phyloP scores from a whole-genome alignment of 2,888 invertebrate genomes.

The Pterostichus madidus region DNA sequence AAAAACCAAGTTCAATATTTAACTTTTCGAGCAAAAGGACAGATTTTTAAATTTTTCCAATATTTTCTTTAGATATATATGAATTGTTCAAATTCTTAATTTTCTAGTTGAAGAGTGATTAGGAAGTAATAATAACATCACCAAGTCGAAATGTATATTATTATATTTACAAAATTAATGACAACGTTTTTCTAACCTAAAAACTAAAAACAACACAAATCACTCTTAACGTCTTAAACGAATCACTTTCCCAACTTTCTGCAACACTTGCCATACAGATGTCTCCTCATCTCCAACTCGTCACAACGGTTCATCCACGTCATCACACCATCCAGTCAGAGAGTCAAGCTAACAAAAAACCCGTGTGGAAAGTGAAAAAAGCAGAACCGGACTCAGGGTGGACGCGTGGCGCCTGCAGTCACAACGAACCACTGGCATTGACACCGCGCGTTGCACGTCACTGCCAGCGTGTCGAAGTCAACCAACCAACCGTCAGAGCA shows the following conservation, averaged over 20 bases:
- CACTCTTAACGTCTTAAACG: background rate
- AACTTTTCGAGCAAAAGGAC: too few relatives aligned
- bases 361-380: background rate
- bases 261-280: background rate
- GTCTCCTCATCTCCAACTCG: constrained; percentile 15
- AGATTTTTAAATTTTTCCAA: too few relatives aligned
- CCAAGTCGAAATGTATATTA: too few relatives aligned
- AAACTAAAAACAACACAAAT: background rate
- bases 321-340: background rate
- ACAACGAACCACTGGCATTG: too few relatives aligned
- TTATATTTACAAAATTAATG: too few relatives aligned
- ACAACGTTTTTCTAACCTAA: background rate
- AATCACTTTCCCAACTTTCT: background rate
- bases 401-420: constrained; percentile 21
- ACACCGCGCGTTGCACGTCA: background rate
- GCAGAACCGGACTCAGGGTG: constrained; percentile 2
- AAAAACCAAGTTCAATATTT: too few relatives aligned
- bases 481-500: constrained; percentile 13
- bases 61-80: too few relatives aligned
- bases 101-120: too few relatives aligned
- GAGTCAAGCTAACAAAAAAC: background rate
- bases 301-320: background rate
- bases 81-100: too few relatives aligned
- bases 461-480: background rate
- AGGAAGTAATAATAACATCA: too few relatives aligned